Evolutionary conservation across 2,888 invertebrate species (phyloP).

Genomic region (Sarcophaga rosellei): DNA sequence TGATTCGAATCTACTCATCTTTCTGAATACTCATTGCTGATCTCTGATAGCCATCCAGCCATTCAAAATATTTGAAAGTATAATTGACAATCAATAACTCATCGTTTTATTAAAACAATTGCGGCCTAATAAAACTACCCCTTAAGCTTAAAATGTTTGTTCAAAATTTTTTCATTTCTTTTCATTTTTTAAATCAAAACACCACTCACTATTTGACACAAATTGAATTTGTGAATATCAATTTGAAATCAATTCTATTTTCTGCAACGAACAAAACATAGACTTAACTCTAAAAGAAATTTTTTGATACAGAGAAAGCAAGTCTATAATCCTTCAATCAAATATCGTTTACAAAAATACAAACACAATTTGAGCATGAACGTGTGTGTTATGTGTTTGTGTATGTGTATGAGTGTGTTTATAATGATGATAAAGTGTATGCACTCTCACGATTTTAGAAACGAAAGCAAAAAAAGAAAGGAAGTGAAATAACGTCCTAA

Average conservation of each 20-base stretch:
- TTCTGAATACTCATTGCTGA: no score
- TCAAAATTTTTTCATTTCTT: background rate
- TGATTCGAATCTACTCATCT: no score
- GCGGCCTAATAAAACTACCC: no score
- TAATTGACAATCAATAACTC: no score
- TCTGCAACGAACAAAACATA: background rate
- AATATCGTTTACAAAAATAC: conserved; percentile 63
- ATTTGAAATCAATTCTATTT: conserved; percentile 60
- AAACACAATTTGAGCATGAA: conserved; percentile 27
- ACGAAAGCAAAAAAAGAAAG: conserved; percentile 9
- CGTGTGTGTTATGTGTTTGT: no score
- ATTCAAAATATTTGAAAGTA: no score
- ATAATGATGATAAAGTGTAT: conserved; percentile 36
- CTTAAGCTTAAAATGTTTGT: background rate
- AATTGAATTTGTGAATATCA: conserved; percentile 52
- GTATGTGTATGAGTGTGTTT: background rate
- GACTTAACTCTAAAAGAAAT: conserved; percentile 41
- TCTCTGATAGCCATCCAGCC: no score
- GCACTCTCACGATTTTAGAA: conserved; percentile 49
- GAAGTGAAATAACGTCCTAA: conserved; percentile 31
- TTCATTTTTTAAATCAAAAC: background rate
- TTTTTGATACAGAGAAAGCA: conserved; percentile 5
- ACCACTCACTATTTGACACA: conserved; percentile 15
- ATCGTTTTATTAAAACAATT: no score
- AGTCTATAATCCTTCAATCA: conserved; percentile 68